Base-by-base conservation (phyloP, 2,113 vertebrate species). In the Turdus rufiventris region DNA sequence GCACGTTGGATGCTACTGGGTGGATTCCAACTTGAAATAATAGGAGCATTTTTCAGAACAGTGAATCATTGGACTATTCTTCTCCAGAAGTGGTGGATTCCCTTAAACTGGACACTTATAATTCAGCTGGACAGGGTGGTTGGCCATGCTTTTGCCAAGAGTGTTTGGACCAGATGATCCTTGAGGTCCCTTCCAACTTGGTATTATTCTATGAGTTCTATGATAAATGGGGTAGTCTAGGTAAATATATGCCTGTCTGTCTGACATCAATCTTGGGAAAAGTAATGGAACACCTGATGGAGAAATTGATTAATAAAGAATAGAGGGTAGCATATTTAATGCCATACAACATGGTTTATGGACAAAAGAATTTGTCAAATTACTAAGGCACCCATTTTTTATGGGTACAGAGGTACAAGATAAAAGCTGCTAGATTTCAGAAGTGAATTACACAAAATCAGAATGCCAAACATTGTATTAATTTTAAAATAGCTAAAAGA, bases 341-440 rank as follows among this genome's bases (percentile, higher is more conserved):
- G 33, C 34, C 19, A 47, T 87, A 34, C 43, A 81, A 78, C 57
- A 61, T 75, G 42, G 57, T 68, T 94, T 94, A 95, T 82, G 57
- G 60, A 42, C 57, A 94, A 92, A 89, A 70, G 14, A 93, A 81
- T 78, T 71, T 81, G 28, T 72, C 65, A 89, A 72, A 91, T 89
- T 92, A 72, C 67, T 1, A 1, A 84, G 43, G 62, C 34, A 72
- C 45, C 1, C 5, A 65, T 89, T 89, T 92, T 92, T 82, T 86
- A 78, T 76, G 50, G 38, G 33, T 51, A 43, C 14, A 75, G 23
- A 75, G 12, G 3, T 68, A 74, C 0, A 1, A 89, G 40, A 23
- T 50, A 86, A 81, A 84, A 84, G 7, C 66, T 85, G 23, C 5
- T 62, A 33, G 24, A 73, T 58, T 87, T 94, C 57, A 36, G 25